Percentiles rank a stretch among this genome's conserved stretches.
These are phyloP conservation scores for Macroramphosus scolopax DNA, from an alignment of 2,797 vertebrate genomes.

Conservation along the genomic window DNA sequence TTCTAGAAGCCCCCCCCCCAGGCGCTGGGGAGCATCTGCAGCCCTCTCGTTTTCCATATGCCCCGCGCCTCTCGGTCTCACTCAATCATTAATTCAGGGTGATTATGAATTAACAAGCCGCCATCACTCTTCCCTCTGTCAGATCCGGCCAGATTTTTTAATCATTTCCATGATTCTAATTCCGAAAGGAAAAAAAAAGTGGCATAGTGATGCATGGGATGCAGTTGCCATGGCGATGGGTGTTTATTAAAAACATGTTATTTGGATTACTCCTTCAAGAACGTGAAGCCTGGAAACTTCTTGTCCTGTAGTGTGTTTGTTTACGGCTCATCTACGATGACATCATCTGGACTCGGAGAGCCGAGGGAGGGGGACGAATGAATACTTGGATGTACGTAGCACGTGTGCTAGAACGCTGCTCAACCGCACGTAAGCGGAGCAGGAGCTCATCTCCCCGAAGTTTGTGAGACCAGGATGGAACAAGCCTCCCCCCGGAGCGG, in stretches of 20 bases:
- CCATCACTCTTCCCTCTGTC: constrained; percentile 45
- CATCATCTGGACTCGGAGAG: too few species aligned
- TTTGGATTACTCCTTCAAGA: constrained; percentile 1
- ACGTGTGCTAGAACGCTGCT: too few species aligned
- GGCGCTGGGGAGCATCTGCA: constrained; percentile 67
- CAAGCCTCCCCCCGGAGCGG: constrained; percentile 17
- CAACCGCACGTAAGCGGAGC: too few species aligned
- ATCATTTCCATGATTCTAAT: constrained; percentile 38
- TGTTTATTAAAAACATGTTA: constrained; percentile 6
- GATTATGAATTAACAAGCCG: constrained; percentile 76
- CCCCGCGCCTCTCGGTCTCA: constrained; percentile 64
- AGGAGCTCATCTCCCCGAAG: constrained; percentile 11
- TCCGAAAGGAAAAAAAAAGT: too few species aligned
- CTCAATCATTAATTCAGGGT: constrained; percentile 76
- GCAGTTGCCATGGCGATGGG: neutral
- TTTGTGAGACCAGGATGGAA: constrained; percentile 19
- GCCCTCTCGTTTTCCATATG: constrained; percentile 71
- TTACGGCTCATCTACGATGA: too few species aligned
- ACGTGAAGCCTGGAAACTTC: too few species aligned
- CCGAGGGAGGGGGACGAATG: too few species aligned
- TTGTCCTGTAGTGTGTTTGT: too few species aligned
- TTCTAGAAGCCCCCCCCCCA: constrained; percentile 47
- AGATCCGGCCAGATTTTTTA: constrained; percentile 17
- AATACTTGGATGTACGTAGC: too few species aligned
- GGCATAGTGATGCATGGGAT: constrained; percentile 5